A percentile compares a stretch with the other conserved stretches of the same genome.
phyloP scores from a whole-genome alignment of 2,797 vertebrate species.

The Liparis tanakae region DNA sequence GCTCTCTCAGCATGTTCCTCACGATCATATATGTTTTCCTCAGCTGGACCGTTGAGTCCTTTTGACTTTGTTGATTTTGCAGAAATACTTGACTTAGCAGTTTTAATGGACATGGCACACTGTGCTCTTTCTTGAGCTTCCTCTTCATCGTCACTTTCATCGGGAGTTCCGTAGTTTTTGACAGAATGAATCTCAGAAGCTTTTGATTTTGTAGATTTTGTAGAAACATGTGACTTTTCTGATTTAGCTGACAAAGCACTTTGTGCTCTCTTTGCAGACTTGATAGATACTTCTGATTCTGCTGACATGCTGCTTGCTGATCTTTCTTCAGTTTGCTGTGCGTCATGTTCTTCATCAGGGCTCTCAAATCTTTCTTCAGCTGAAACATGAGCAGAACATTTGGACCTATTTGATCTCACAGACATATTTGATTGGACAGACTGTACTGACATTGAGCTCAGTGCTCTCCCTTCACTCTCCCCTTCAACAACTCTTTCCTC shows the following conservation, averaged over 20 bases:
- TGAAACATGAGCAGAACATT: constrained; percentile 49
- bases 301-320: constrained; percentile 53
- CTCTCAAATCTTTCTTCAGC: constrained; percentile 22
- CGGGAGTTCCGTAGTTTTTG: too few relatives aligned
- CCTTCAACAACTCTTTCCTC: constrained; percentile 1
- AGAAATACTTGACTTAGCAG: too few relatives aligned
- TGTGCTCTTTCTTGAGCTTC: too few relatives aligned
- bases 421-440: constrained; percentile 56
- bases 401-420: constrained; percentile 52
- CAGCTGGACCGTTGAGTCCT: too few relatives aligned
- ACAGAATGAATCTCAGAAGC: too few relatives aligned
- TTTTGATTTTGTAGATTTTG: constrained; percentile 45
- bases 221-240: constrained; percentile 24
- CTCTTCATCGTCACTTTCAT: too few relatives aligned
- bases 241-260: constrained; percentile 37
- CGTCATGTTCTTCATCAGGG: constrained; percentile 15
- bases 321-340: constrained; percentile 55
- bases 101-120: too few relatives aligned
- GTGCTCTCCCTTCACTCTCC: too few relatives aligned
- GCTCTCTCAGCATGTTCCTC: too few relatives aligned
- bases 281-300: constrained; percentile 44
- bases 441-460: background rate
- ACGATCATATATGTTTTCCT: too few relatives aligned
- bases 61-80: too few relatives aligned
- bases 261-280: constrained; percentile 38